Conservation (phyloP, 2,113 vertebrate genomes). For the Datnioides undecimradiatus region DNA sequence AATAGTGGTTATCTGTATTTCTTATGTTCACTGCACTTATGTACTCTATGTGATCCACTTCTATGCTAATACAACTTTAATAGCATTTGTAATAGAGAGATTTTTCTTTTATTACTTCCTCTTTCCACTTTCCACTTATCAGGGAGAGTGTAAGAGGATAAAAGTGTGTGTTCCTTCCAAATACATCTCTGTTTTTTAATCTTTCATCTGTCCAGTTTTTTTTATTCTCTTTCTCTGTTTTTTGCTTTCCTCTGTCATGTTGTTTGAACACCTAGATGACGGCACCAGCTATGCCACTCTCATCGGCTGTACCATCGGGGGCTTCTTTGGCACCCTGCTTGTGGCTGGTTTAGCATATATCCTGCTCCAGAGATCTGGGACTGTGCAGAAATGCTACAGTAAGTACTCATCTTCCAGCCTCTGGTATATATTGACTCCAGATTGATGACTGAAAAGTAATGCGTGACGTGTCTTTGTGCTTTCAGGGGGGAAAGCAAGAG, state of each 20-base stretch:
- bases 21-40: no score
- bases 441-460: not conserved
- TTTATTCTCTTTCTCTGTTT: not conserved
- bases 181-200: no score
- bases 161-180: not conserved
- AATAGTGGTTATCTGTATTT: no score
- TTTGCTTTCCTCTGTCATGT: not conserved
- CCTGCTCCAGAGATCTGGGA: conserved; percentile 71
- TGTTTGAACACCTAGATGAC: conserved; percentile 49
- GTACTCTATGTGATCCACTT: no score
- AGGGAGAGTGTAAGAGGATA: no score
- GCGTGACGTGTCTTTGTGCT: conserved; percentile 28
- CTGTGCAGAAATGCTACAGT: conserved; percentile 76
- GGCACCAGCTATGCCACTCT: conserved; percentile 51
- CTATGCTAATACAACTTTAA: no score
- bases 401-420: conserved; percentile 38
- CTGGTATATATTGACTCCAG: accelerated
- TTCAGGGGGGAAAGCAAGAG: conserved; percentile 57
- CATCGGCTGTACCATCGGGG: conserved; percentile 78
- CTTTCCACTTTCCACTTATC: no score
- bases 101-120: no score
- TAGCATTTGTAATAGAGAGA: no score
- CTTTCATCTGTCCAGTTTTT: not conserved
- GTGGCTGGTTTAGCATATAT: conserved; percentile 56
- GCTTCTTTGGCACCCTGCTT: conserved; percentile 74